A percentile compares a stretch with the other conserved stretches of the same genome.
Evolutionary conservation across 2,888 invertebrate genomes (phyloP).

Genomic region (Sialis fuliginosa): DNA sequence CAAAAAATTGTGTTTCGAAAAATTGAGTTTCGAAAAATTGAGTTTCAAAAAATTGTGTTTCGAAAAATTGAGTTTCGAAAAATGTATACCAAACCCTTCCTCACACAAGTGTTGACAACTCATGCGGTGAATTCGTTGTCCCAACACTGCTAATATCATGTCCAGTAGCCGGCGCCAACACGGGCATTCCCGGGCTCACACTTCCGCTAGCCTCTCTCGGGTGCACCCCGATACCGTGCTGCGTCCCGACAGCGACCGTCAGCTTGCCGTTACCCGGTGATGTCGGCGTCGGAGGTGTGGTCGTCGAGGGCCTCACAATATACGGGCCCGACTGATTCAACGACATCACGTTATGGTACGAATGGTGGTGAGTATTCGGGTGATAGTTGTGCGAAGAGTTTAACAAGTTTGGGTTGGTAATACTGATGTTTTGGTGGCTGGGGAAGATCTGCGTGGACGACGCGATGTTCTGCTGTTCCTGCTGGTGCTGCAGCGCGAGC

Average conservation of each 20-base stretch:
- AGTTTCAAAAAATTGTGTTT: no score
- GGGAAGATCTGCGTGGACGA: conserved; percentile 2
- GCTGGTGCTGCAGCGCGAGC: conserved; percentile 13
- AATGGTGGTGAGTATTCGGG: conserved; percentile 8
- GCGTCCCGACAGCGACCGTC: conserved; percentile 16
- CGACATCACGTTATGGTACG: conserved; percentile 7
- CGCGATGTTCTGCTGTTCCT: conserved; percentile 24
- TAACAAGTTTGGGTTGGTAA: conserved; percentile 9
- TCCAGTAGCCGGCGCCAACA: conserved; percentile 29
- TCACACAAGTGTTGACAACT: conserved; percentile 50
- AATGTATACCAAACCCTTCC: not conserved
- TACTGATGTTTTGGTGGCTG: conserved; percentile 11
- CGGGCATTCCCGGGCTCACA: conserved; percentile 42
- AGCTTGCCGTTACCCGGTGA: conserved; percentile 19
- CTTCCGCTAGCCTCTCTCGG: conserved; percentile 38
- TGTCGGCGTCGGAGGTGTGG: conserved; percentile 29
- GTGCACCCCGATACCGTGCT: conserved; percentile 20
- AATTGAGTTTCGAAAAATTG: no score
- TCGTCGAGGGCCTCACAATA: conserved; percentile 41
- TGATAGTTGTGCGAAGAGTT: conserved; percentile 10
- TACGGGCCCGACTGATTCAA: conserved; percentile 31
- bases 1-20: no score
- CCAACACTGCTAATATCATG: conserved; percentile 45
- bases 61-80: no score
- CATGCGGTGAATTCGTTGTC: conserved; percentile 43